Percentiles rank a stretch among this genome's conserved stretches.
Evolutionary conservation across 2,113 vertebrate genomes (phyloP).

Genomic region (Ctenodactylus gundi): DNA sequence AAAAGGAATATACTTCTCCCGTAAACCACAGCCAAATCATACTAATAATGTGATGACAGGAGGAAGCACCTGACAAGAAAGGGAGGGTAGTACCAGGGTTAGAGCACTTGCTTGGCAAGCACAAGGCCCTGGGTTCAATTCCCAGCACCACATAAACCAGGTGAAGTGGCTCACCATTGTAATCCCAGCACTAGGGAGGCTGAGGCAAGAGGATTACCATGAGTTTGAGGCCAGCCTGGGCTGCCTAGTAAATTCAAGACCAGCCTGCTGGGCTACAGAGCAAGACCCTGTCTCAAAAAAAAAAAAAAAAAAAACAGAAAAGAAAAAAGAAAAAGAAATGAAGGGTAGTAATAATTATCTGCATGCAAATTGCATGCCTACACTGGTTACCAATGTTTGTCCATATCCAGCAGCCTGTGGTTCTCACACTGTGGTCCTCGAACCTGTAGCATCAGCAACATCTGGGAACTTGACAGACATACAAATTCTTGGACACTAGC

Average conservation of each 20-base stretch:
- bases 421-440: neutral
- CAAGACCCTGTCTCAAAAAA: too few species aligned
- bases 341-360: neutral
- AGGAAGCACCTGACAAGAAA: neutral
- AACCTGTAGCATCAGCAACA: neutral
- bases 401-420: neutral
- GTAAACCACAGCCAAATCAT: neutral
- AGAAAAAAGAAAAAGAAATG: too few species aligned
- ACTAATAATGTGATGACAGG: neutral
- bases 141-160: too few species aligned
- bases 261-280: too few species aligned
- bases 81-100: neutral
- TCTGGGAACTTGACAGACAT: neutral
- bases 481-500: neutral
- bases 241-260: too few species aligned
- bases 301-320: too few species aligned
- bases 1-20: neutral
- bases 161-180: too few species aligned
- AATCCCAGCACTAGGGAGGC: too few species aligned
- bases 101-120: too few species aligned
- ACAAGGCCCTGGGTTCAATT: too few species aligned
- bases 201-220: too few species aligned
- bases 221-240: too few species aligned
- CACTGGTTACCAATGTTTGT: neutral
- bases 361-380: neutral